Evolutionary conservation across 2,113 vertebrate species (phyloP).

Genomic region (Paraplagusia blochii): DNA sequence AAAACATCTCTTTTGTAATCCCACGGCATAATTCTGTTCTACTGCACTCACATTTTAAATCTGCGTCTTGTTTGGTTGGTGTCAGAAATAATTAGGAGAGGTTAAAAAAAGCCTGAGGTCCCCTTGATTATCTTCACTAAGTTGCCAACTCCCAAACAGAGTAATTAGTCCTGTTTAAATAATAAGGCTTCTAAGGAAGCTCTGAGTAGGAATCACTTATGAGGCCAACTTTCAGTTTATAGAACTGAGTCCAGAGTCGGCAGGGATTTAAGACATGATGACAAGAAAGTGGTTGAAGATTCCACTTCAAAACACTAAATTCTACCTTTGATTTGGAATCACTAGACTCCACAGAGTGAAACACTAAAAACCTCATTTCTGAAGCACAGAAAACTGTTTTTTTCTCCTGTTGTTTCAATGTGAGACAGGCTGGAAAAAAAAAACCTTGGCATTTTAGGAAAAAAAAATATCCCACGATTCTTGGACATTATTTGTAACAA

Average conservation of each 20-base stretch:
- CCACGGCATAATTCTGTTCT: constrained; percentile 14
- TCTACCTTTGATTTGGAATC: no score
- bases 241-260: neutral
- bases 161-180: constrained; percentile 26
- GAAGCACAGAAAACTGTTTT: no score
- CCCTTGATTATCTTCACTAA: constrained; percentile 45
- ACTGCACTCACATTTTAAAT: constrained; percentile 6
- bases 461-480: no score
- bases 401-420: no score
- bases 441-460: no score
- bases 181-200: constrained; percentile 1
- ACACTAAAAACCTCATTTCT: no score
- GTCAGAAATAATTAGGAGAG: constrained; percentile 40
- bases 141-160: constrained; percentile 31
- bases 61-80: constrained; percentile 17
- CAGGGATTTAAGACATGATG: neutral
- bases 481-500: no score
- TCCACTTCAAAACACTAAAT: no score
- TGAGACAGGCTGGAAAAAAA: no score
- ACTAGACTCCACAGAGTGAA: no score
- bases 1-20: constrained; percentile 46
- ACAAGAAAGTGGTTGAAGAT: no score
- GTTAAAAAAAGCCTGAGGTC: constrained; percentile 18
- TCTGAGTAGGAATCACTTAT: neutral
- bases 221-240: neutral